Conservation (phyloP, 2,113 vertebrate species). For the Helogale parvula region DNA sequence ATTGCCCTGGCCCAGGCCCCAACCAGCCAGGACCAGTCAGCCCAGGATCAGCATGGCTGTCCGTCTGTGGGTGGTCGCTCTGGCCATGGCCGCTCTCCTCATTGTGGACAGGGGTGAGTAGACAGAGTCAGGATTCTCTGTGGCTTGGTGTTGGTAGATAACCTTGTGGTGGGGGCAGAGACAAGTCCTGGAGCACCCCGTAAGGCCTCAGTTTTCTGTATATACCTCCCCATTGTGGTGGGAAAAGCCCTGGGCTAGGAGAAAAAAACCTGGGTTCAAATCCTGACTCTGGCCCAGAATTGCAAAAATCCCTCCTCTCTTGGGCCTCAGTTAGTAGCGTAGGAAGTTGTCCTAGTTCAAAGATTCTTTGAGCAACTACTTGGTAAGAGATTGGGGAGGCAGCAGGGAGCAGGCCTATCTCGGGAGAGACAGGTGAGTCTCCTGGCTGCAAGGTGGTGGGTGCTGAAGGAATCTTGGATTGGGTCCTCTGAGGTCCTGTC, state of each 20-base stretch:
- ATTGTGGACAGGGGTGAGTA: conserved; percentile 68
- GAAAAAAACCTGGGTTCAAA: background rate
- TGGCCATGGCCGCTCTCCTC: conserved; percentile 53
- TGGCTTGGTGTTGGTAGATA: background rate
- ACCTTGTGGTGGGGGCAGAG: background rate
- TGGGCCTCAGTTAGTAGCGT: background rate
- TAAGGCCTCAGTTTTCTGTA: background rate
- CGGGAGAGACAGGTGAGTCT: background rate
- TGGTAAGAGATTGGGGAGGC: background rate
- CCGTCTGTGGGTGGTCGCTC: background rate
- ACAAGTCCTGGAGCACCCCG: background rate
- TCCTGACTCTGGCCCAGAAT: background rate
- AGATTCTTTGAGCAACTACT: background rate
- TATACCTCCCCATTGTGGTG: too few relatives aligned
- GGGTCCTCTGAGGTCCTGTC: background rate
- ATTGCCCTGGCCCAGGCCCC: background rate
- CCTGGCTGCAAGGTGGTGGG: background rate
- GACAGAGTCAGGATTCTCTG: background rate
- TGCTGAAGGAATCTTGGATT: background rate
- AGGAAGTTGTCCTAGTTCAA: background rate
- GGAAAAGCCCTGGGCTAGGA: background rate
- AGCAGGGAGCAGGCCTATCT: background rate
- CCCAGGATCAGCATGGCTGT: conserved; percentile 41
- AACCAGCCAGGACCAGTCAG: background rate
- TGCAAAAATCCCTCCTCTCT: background rate